Evolutionary conservation across 2,797 vertebrate species (phyloP), one percentile per base, ranked within the genome.

Genomic region (Heliangelus exortis): DNA sequence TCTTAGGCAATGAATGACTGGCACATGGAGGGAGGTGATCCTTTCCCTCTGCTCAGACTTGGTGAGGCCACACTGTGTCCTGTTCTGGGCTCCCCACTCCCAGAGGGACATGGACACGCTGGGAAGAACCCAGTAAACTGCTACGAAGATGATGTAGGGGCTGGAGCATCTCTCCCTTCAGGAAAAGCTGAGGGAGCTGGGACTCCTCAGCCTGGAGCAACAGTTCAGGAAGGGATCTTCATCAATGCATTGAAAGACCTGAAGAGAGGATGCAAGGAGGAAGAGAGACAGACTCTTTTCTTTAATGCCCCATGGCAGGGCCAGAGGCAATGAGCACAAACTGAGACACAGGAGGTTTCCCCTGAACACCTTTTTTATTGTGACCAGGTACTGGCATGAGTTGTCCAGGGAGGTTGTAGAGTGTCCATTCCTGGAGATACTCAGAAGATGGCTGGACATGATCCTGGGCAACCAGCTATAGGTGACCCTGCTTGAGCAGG

Each of bases 401-500:
- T 25, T 75, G 47, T 15, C 15, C 17, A 7, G 14, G 4, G 29
- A 48, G 3, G 7, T 7, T 57, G 20, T 68, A 9, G 39, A 55
- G 48, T 25, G 36, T 76, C 21, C 22, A 8, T 72, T 9, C 34
- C 59, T 51, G 58, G 18, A 57, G 28, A n/a, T 79, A 18, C 1
- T 75, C 50, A 75, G 20, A 67, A 87, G 3, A 7, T 2, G 34
- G 22, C 12, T 47, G 47, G 2, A 31, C 0, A 0, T 54, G 15
- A 10, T 43, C 2, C 1, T 66, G 25, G 14, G 8, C 15, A 54
- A 10, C n/a, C 3, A 4, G 6, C 22, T 66, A 1, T 66, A n/a
- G 3, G 15, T 53, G 29, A 2, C 22, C 29, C 29, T 51, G 25
- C 63, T 48, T 48, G 50, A 58, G 26, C 22, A 25, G 23, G 2